Base-by-base conservation (phyloP, 2,797 vertebrate genomes). In the Telmatherina bonti region DNA sequence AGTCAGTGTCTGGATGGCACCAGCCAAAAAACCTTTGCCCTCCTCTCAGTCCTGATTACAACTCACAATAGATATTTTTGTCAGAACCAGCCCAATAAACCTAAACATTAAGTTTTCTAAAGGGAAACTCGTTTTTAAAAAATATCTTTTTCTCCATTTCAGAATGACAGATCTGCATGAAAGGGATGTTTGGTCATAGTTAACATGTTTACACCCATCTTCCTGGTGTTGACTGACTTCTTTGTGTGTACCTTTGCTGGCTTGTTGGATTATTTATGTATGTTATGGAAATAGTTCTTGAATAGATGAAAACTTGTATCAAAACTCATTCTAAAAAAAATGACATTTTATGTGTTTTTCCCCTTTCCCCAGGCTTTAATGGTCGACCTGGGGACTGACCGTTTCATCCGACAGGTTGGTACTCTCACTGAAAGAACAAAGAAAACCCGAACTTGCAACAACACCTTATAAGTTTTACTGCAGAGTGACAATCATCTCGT, bases 331-430 rank as follows among this genome's bases (percentile, higher is more conserved):
- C 24, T 61, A 43, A 20, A 24, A 52, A 51, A 22, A 69, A 53
- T 75, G 3, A 79, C 35, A 11, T 20, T 1, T 26, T 62, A 31
- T 7, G 3, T 31, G 30, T 8, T 67, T 70, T 0, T 78, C 60
- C 65, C 31, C 45, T 76, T 82, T 84, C 82, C 72, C 83, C 85
- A 99, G 98, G 97, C 97, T 77, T 93, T 99, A 89, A 98, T 99
- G 97, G 98, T 99, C 67, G 97, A 99, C 91, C 91, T 99, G 67
- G 97, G 96, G 85, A 96, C 97, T 3, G 97, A 99, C 92, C 95
- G 97, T 83, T 99, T 99, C 92, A 97, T 99, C 81, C 95, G 96
- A 88, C 97, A 99, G 97, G 98, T 99, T 87, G 78, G 95, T 92
- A 12, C 36, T 16, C 41, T 57, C 47, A 60, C 16, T 55, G 10